Base-by-base conservation (phyloP, 2,113 vertebrate genomes). In the Zingel zingel region DNA sequence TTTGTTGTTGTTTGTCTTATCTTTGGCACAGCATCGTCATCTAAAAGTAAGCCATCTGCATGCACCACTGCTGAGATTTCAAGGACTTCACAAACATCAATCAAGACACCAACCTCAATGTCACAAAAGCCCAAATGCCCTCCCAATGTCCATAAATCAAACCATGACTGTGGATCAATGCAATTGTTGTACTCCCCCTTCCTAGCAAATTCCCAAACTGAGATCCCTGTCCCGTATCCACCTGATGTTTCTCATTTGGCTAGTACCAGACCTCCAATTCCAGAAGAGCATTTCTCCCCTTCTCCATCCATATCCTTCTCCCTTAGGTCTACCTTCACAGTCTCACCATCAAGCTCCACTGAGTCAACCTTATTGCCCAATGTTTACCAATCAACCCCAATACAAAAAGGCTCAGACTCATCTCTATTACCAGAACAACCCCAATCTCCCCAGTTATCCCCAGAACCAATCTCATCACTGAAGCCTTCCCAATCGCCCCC, bases 311-410 rank as follows among this genome's bases (percentile, higher is more conserved):
- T 10, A 21, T 53, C 64, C 36, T 50, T 57, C 64, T 43, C 79
- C 9, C 76, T 91, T 5, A 81, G 90, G 70, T 92, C 89, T 30
- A 90, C 89, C 0, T 86, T 89, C 65, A 85, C 74, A 13, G 23
- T 92, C 53, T 89, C 81, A 15, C 83, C 90, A 74, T 78, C 68
- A 30, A 83, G 73, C 74, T 90, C 90, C 11, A n/a, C 64, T 23
- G 63, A 88, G 21, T 77, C 70, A 27, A n/a, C 64, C 25, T 75
- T 86, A 30, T 56, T 90, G 61, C 88, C 89, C 9, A 78, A 72
- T 73, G 66, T 91, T 69, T 39, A 61, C 77, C 74, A 70, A 59
- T 79, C 58, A 67, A 54, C 53, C 50, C 51, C 72, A 71, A 67
- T 73, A 73, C 68, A 82, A 54, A 81, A 64, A 27, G 33, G 25